Evolutionary conservation across 2,888 invertebrate genomes (phyloP), one percentile per base, ranked within the genome.

Genomic region (Autographa gamma): DNA sequence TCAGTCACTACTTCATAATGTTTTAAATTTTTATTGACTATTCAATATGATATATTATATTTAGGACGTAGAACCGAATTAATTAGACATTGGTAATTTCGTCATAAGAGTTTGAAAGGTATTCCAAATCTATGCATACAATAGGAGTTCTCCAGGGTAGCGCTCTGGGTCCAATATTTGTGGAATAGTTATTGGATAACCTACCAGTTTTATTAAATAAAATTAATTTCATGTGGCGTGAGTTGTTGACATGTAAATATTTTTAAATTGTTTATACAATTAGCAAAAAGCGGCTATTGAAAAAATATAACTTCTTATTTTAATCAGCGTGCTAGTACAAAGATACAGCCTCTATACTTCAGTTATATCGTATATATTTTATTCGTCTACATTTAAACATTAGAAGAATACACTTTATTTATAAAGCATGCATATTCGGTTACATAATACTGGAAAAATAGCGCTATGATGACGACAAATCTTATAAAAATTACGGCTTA

Each of bases 401-500:
- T 19, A 11, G n/a, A 13, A 64, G 16, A 54, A 32, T 38, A 7
- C 31, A 19, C 19, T 58, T 48, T n/a, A 8, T 48, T 48, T 4
- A 65, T 14, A 9, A 64, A 48, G 56, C 59, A 58, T 19, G 14
- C 41, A 16, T 8, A 41, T 34, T 31, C 2, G 59, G 31, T 64
- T 25, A 58, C 65, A 63, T 60, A 0, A 60, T 59, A 52, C n/a
- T 71, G 13, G 5, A 60, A 72, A 75, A 81, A 80, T 75, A 73
- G n/a, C 52, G 58, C 19, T 68, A 60, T 59, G 19, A 69, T 9
- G 54, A 65, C 56, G 19, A 71, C 54, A 73, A 4, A 14, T 31
- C 16, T 68, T 71, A 81, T 72, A 65, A 81, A 80, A 78, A 71
- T 73, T 69, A 74, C 59, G 43, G 76, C 76, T 56, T 82, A 69